Conservation (phyloP, 2,113 vertebrate species). For the Taurulus bubalis region DNA sequence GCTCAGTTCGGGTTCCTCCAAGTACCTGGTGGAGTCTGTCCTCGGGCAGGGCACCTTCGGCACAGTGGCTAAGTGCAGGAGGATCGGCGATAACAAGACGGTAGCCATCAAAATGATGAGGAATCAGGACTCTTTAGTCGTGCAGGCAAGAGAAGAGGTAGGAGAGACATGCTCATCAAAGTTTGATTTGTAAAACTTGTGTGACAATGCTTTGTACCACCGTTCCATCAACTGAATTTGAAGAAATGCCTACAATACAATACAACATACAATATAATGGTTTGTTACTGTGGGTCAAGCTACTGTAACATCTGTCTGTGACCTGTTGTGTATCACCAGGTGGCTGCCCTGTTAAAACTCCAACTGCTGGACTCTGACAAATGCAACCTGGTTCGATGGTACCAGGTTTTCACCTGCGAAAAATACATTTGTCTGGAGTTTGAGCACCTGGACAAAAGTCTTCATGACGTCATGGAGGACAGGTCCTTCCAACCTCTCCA, state of each 20-base stretch:
- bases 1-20: too few species aligned
- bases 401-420: too few species aligned
- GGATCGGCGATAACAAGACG: too few species aligned
- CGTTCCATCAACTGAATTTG: background rate
- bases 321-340: background rate
- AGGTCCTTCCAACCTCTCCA: background rate
- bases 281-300: background rate
- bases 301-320: background rate
- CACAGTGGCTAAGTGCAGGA: too few species aligned
- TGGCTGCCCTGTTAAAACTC: background rate
- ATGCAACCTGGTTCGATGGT: constrained; percentile 11
- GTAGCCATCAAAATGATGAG: too few species aligned
- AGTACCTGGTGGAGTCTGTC: too few species aligned
- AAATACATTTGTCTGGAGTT: too few species aligned
- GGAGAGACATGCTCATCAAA: background rate
- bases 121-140: too few species aligned
- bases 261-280: background rate
- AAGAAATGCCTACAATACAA: background rate
- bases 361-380: background rate
- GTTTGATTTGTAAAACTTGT: background rate
- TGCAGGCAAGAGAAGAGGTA: too few species aligned
- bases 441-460: too few species aligned
- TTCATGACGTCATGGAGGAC: constrained; percentile 7
- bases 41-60: too few species aligned
- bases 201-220: background rate